Conservation (phyloP, 2,888 invertebrate genomes). For the Yponomeuta plumbellus region DNA sequence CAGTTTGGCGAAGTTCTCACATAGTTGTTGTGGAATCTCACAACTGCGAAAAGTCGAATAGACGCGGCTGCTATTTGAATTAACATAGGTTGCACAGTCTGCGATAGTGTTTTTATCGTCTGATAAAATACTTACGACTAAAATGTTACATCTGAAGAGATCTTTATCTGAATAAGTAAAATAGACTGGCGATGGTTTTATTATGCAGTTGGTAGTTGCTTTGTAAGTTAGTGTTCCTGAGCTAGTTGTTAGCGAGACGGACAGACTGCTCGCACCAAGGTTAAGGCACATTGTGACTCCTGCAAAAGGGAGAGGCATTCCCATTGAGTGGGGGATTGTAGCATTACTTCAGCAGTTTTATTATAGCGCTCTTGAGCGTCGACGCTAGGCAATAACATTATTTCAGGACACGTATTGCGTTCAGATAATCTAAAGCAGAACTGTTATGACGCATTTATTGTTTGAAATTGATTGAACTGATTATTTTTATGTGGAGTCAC, state of each 20-base stretch:
- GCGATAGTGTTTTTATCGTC: background rate
- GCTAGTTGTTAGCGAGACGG: background rate
- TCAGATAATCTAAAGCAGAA: conserved; percentile 67
- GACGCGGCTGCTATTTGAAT: conserved; percentile 52
- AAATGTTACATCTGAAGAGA: background rate
- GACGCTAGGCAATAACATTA: conserved; percentile 57
- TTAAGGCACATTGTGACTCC: background rate
- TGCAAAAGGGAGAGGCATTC: background rate
- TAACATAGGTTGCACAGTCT: conserved; percentile 59
- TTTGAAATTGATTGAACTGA: no score
- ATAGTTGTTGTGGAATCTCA: conserved; percentile 57
- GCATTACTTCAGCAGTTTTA: conserved; percentile 52
- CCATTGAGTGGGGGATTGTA: background rate
- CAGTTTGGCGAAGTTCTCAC: conserved; percentile 60
- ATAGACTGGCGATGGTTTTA: background rate
- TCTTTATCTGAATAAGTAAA: background rate
- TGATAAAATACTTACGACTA: background rate
- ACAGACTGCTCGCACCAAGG: background rate
- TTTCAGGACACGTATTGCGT: conserved; percentile 67
- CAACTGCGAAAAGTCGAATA: conserved; percentile 52
- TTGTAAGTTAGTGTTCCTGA: background rate
- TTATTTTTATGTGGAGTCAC: conserved; percentile 40
- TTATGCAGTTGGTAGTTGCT: background rate
- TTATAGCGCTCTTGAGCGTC: conserved; percentile 39
- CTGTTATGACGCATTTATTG: conserved; percentile 68